A percentile compares a stretch with the other conserved stretches of the same genome.
These are phyloP conservation scores for Luehdorfia chinensis DNA, from an alignment of 1,140 invertebrate species.

Conservation along the genomic window DNA sequence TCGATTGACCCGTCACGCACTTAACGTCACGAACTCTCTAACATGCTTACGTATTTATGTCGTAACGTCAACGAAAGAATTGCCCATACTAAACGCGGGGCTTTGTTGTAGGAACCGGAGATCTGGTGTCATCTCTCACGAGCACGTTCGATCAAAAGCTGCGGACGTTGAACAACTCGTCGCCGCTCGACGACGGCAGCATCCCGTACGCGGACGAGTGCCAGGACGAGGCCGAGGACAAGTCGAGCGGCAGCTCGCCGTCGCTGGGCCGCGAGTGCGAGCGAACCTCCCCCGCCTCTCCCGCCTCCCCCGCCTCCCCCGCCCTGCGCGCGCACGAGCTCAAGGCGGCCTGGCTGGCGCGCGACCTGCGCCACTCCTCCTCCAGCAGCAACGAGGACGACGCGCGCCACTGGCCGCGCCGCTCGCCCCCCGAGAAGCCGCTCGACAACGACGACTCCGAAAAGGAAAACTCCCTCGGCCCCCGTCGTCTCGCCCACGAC, in stretches of 20 bases:
- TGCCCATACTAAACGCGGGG: background rate
- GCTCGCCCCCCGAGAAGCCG: conserved; percentile 20
- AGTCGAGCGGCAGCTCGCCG: conserved; percentile 49
- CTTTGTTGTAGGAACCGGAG: conserved; percentile 71
- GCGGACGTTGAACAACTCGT: conserved; percentile 73
- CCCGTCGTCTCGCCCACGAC: conserved; percentile 25
- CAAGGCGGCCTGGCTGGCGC: conserved; percentile 61
- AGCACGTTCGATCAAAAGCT: conserved; percentile 84
- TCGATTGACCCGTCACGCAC: conserved; percentile 36
- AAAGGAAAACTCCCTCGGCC: conserved; percentile 23
- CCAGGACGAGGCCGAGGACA: conserved; percentile 48
- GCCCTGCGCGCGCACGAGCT: conserved; percentile 53
- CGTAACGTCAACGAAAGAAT: background rate
- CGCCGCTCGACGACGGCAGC: conserved; percentile 72
- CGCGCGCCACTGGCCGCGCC: conserved; percentile 32
- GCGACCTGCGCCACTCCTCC: conserved; percentile 47
- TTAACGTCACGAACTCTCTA: conserved; percentile 33
- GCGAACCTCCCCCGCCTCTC: conserved; percentile 17
- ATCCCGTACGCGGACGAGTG: conserved; percentile 75
- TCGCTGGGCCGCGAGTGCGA: conserved; percentile 29
- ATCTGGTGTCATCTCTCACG: conserved; percentile 82
- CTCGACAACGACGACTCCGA: conserved; percentile 34
- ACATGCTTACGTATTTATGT: conserved; percentile 53
- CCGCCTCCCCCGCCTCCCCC: conserved; percentile 28
- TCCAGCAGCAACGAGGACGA: conserved; percentile 51